Evolutionary conservation across 2,797 vertebrate genomes (phyloP).

Genomic region (Alauda arvensis): DNA sequence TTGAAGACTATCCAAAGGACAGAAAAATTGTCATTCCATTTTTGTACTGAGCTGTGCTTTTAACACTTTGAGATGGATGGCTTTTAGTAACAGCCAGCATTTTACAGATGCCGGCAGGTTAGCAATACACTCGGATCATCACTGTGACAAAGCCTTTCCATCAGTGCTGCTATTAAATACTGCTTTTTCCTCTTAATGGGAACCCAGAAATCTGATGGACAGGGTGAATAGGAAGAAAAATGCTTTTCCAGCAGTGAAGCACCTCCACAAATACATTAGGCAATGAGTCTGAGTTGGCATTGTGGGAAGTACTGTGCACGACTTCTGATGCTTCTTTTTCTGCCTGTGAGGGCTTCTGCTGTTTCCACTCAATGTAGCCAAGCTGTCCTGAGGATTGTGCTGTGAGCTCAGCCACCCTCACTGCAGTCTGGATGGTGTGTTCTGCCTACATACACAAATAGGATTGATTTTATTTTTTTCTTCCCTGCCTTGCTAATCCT

Average conservation of each 20-base stretch:
- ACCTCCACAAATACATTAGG: neutral
- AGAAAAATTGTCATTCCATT: constrained; percentile 90
- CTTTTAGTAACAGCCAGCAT: neutral
- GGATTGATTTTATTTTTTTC: neutral
- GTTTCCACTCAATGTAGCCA: neutral
- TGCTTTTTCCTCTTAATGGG: neutral
- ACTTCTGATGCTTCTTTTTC: neutral
- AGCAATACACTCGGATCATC: neutral
- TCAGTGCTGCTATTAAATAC: neutral
- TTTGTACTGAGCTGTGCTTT: constrained; percentile 73
- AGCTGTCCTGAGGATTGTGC: neutral
- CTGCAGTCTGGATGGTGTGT: neutral
- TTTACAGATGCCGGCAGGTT: neutral
- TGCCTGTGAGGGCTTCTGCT: neutral
- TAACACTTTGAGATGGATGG: neutral
- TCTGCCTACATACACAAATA: neutral
- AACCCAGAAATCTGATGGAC: neutral
- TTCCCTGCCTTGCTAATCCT: neutral
- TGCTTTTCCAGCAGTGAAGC: neutral
- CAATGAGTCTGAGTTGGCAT: neutral
- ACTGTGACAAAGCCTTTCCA: neutral
- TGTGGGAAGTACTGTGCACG: neutral
- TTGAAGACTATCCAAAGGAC: constrained; percentile 89
- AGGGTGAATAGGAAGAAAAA: neutral
- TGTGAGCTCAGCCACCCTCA: neutral